A percentile compares a stretch with the other conserved stretches of the same genome.
Evolutionary conservation across 2,113 vertebrate species (phyloP).

Genomic region (Gambusia holbrooki): DNA sequence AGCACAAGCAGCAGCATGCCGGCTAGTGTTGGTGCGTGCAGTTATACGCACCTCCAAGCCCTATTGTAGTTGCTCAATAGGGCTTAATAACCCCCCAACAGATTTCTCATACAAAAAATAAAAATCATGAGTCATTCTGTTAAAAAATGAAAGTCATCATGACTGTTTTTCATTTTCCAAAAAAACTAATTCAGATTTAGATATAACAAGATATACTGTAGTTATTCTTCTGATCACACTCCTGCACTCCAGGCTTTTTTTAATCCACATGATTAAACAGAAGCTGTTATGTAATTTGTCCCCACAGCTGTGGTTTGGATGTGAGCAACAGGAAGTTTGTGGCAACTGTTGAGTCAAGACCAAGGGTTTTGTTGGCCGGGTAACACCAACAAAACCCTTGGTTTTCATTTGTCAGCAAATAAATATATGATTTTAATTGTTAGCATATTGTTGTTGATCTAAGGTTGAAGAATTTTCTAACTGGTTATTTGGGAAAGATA

Average conservation of each 20-base stretch:
- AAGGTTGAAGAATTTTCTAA: too few species aligned
- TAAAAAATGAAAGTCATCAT: background rate
- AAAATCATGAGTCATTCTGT: background rate
- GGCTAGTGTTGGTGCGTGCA: background rate
- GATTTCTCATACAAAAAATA: background rate
- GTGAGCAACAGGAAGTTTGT: background rate
- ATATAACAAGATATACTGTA: too few species aligned
- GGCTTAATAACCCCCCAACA: background rate
- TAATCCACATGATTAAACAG: conserved; percentile 68
- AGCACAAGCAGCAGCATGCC: background rate
- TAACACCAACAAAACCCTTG: too few species aligned
- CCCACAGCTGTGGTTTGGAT: conserved; percentile 37
- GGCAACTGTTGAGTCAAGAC: background rate
- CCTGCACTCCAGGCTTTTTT: conserved; percentile 34
- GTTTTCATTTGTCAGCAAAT: too few species aligned
- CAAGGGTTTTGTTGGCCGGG: background rate
- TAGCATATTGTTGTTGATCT: background rate
- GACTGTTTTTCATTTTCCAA: background rate
- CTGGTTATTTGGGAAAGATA: background rate
- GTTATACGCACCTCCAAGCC: background rate
- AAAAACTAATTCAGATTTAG: too few species aligned
- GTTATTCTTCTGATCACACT: too few species aligned
- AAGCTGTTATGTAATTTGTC: conserved; percentile 35
- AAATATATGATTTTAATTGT: too few species aligned
- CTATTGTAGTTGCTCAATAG: background rate